Base-by-base conservation (phyloP, 1,140 invertebrate genomes). In the Aphaenogaster floridana region DNA sequence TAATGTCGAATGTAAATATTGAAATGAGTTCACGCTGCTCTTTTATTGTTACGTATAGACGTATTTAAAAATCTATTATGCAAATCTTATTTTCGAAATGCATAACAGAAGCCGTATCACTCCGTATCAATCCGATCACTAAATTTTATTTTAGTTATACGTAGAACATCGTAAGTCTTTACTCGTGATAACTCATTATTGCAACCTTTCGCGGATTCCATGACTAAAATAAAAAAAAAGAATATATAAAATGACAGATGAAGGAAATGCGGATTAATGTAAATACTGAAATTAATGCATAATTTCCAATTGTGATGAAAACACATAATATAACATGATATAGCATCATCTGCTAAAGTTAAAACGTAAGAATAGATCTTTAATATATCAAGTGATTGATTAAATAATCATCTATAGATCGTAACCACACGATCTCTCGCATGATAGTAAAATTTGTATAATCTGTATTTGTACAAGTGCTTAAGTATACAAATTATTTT, bases 401-500 rank as follows among this genome's bases (percentile, higher is more conserved):
- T 21, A 42, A 76, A 57, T 39, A 39, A 39, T 74, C 52, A 7
- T 39, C 7, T 50, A 34, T 6, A 71, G 1, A 74, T 42, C 9
- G n/a, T 59, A 76, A 76, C 9, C 9, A 21, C 59, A 59, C 36
- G 11, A 74, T 54, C 50, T 54, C 11, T 21, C 36, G 17, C 42
- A 0, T 9, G 42, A 39, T 39, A 72, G 69, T 57, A 15, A 72
- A 39, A 3, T 59, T 76, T 17, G 7, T 59, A 42, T 59, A 15
- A 76, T 59, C 36, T 39, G 7, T 28, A 21, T 59, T 57, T 59
- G 54, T 59, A n/a, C 34, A 74, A 74, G 17, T 21, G 8, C 11
- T 76, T 42, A 59, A 76, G 36, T 59, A 76, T 42, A 76, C 36
- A 76, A 28, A 28, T 59, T 54, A 59, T 42, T 74, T 74, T 76